These are phyloP conservation scores for Eurystomus gularis DNA, from an alignment of 2,113 vertebrate species.

Conservation along the genomic window DNA sequence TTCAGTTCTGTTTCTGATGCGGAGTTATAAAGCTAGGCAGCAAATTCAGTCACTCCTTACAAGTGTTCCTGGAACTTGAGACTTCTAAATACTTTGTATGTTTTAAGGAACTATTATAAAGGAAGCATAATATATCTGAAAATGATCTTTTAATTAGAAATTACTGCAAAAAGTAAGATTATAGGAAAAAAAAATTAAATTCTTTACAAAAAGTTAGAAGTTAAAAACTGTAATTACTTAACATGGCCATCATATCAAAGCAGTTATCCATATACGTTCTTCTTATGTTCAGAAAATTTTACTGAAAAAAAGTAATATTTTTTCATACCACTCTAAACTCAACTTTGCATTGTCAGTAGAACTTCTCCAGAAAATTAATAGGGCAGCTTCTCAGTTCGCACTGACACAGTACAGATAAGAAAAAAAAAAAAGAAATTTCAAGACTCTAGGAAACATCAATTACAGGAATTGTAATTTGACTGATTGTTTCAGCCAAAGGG, in stretches of 20 bases:
- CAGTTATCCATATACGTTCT: not conserved
- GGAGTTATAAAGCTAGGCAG: not conserved
- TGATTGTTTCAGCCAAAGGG: not conserved
- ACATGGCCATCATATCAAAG: not conserved
- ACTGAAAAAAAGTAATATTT: not conserved
- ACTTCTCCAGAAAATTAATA: not conserved
- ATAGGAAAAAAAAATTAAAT: rapidly evolving
- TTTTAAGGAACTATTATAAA: not conserved
- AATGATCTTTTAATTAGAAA: not conserved
- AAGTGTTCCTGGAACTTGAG: not conserved
- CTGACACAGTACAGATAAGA: not conserved
- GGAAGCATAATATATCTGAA: not conserved
- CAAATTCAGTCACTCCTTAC: not conserved
- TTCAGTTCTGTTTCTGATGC: not conserved
- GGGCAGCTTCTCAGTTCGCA: not conserved
- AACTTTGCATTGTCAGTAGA: not conserved
- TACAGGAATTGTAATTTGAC: too few relatives aligned
- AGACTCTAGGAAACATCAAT: not conserved
- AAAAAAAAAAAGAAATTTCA: not conserved
- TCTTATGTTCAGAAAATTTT: not conserved
- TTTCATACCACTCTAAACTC: not conserved
- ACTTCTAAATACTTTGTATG: not conserved
- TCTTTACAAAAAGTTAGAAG: not conserved
- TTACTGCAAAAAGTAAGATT: not conserved
- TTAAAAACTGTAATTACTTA: not conserved